Evolutionary conservation across 2,113 vertebrate genomes (phyloP).

Genomic region (Copsychus sechellarum): DNA sequence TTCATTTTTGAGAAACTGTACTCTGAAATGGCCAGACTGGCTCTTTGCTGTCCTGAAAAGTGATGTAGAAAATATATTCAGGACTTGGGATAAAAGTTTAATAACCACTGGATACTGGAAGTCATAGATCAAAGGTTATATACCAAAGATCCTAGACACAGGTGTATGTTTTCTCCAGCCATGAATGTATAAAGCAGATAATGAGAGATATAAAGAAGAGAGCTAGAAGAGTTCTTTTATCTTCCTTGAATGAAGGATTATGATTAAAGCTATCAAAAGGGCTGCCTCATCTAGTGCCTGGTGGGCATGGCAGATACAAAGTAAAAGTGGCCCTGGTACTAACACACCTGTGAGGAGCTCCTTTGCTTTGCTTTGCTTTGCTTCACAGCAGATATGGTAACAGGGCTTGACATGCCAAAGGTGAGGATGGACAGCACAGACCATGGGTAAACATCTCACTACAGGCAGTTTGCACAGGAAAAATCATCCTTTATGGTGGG

Average conservation of each 20-base stretch:
- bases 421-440: background rate
- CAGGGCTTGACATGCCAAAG: rapidly evolving
- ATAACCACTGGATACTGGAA: background rate
- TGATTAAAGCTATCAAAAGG: background rate
- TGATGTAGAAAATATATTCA: background rate
- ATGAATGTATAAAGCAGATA: background rate
- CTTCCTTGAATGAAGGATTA: background rate
- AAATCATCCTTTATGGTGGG: background rate
- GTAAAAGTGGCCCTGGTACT: background rate
- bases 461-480: background rate
- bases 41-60: background rate
- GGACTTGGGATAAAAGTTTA: background rate
- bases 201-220: background rate
- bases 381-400: background rate
- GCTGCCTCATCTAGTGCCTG: background rate
- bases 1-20: background rate
- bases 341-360: background rate
- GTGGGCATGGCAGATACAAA: background rate
- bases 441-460: background rate
- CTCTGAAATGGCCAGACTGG: background rate
- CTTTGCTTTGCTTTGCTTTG: rapidly evolving
- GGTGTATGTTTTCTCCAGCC: background rate
- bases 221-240: background rate
- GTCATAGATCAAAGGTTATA: background rate
- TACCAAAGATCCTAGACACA: background rate